These are phyloP conservation scores for Isichthys henryi DNA, from an alignment of 2,113 vertebrate genomes.

Conservation along the genomic window DNA sequence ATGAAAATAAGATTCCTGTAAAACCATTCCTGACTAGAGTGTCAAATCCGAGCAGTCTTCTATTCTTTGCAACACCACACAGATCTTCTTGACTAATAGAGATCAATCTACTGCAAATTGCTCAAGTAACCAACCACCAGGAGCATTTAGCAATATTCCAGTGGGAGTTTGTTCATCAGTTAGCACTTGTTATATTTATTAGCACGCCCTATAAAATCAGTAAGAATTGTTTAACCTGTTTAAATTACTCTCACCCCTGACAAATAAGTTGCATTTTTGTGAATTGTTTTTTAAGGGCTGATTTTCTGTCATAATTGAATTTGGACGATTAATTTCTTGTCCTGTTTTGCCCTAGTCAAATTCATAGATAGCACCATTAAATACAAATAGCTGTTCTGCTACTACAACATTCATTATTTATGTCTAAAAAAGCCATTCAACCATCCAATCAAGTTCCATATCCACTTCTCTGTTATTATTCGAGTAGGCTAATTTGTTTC, in stretches of 20 bases:
- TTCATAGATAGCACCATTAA: background rate
- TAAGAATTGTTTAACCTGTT: constrained; percentile 17
- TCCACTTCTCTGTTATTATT: too few species aligned
- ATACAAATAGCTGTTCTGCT: background rate
- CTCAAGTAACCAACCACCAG: background rate
- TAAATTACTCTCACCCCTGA: constrained; percentile 6
- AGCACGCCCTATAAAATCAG: constrained; percentile 7
- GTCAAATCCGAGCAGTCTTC: background rate
- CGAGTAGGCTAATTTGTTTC: too few species aligned
- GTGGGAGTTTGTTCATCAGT: background rate
- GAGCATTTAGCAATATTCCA: background rate
- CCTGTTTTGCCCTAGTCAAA: background rate
- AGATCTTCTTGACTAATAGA: background rate
- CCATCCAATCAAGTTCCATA: background rate
- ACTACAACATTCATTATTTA: background rate
- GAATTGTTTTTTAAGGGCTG: constrained; percentile 5
- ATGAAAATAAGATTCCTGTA: background rate
- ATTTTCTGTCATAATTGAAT: background rate
- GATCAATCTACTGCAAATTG: background rate
- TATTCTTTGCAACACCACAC: background rate
- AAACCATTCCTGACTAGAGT: background rate
- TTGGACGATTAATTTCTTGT: background rate
- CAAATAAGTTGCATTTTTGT: background rate
- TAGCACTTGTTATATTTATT: constrained; percentile 5
- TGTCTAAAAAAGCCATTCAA: background rate